Evolutionary conservation across 2,113 vertebrate species (phyloP), one percentile per base, ranked within the genome.

Genomic region (Bufo gargarizans): DNA sequence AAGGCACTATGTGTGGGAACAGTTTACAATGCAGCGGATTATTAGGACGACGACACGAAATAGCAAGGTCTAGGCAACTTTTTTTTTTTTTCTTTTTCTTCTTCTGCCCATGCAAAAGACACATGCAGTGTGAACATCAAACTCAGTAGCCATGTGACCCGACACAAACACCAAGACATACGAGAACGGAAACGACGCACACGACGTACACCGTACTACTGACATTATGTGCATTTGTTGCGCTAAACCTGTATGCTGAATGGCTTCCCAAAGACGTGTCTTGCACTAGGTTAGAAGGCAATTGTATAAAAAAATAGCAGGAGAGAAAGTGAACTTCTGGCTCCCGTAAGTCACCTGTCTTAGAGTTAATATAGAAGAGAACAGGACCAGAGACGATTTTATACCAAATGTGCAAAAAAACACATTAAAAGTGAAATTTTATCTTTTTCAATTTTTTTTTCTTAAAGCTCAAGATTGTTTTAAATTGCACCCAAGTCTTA

Each of bases 1-100:
- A 99, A 99, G 98, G 98, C 98, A 99, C 98, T 99, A 99, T 97
- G 97, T 98, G 97, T 99, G 96, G 97, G 94, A 97, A 99, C 97
- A 93, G 95, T 97, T 97, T 97, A 98, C 97, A 96, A 99, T 97
- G 97, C 97, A 97, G 97, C 96, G 95, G 95, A 97, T 95, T 97
- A 97, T 98, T 95, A 94, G 95, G 96, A 98, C 96, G 93, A 94
- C 93, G 92, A 98, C 97, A 96, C 95, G 95, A 95, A 96, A 97
- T 96, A 98, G 97, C 97, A 96, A 97, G 95, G 96, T 97, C 95
- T 96, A 97, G 95, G 96, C 96, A 95, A 97, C 93, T 93, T 86
- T 43, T 85, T 86, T 84, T 84, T 84, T 83, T 94, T 94, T 94
- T 93, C 78, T 81, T 61, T 69, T 69, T 71, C 4, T 93, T 94